These are phyloP conservation scores for Sardina pilchardus DNA, from an alignment of 2,113 vertebrate species.

Conservation along the genomic window DNA sequence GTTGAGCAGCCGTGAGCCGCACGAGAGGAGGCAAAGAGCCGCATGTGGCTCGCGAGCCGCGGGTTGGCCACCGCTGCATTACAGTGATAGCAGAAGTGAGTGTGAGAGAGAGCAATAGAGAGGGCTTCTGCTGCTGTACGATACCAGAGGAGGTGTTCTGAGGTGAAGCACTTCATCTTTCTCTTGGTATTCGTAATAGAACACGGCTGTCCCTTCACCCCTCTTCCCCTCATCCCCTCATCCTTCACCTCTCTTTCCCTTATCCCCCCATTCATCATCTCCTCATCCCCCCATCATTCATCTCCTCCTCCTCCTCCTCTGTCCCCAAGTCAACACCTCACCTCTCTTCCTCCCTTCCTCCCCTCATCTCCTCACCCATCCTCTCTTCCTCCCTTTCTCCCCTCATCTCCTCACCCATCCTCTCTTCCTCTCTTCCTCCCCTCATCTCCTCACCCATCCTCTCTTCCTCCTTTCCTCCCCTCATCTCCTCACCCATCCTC, in stretches of 20 bases:
- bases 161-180: not conserved
- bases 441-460: too few species aligned
- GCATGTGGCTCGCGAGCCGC: too few species aligned
- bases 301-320: not conserved
- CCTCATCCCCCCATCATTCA: not conserved
- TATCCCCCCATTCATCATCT: not conserved
- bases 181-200: not conserved
- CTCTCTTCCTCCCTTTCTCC: not conserved
- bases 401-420: not conserved
- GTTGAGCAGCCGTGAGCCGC: too few species aligned
- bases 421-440: not conserved
- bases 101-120: not conserved
- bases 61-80: too few species aligned
- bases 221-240: not conserved
- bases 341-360: not conserved
- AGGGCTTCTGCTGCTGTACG: not conserved
- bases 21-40: too few species aligned
- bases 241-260: not conserved
- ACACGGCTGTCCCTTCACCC: not conserved
- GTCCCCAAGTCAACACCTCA: too few species aligned
- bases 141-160: not conserved
- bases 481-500: not conserved
- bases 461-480: not conserved
- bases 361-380: not conserved
- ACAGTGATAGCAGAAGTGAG: not conserved